phyloP scores from a whole-genome alignment of 2,888 invertebrate genomes.

The Saturnia pavonia region DNA sequence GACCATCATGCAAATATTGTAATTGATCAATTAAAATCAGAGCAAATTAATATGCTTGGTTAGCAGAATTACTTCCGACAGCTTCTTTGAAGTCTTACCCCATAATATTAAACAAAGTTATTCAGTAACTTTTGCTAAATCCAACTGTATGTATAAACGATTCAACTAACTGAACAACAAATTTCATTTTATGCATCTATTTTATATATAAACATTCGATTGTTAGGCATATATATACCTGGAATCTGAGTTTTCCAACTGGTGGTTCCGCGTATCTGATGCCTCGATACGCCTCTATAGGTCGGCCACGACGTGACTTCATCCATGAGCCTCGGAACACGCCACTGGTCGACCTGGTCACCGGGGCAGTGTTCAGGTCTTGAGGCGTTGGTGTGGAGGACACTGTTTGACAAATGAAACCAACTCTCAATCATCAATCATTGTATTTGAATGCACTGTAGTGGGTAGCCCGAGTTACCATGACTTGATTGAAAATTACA shows the following conservation, averaged over 20 bases:
- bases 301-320: slow-evolving; percentile 55
- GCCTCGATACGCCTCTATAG: slow-evolving; percentile 68
- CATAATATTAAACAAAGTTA: not conserved
- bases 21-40: not conserved
- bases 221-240: slow-evolving; percentile 43
- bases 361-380: not conserved
- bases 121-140: not conserved
- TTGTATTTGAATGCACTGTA: not conserved
- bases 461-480: too few relatives aligned
- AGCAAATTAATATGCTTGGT: not conserved
- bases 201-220: not conserved
- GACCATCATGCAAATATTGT: not conserved
- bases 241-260: slow-evolving; percentile 54
- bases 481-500: too few relatives aligned
- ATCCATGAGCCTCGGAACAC: slow-evolving; percentile 31
- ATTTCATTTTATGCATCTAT: not conserved
- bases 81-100: not conserved
- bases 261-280: slow-evolving; percentile 70
- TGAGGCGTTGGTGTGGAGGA: not conserved
- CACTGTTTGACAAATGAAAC: not conserved
- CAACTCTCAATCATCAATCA: not conserved
- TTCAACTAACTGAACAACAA: not conserved
- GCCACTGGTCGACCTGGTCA: not conserved
- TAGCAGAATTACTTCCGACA: not conserved
- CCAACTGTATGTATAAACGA: too few relatives aligned